Base-by-base conservation (phyloP, 2,888 invertebrate genomes). In the Brachylomia viminalis region DNA sequence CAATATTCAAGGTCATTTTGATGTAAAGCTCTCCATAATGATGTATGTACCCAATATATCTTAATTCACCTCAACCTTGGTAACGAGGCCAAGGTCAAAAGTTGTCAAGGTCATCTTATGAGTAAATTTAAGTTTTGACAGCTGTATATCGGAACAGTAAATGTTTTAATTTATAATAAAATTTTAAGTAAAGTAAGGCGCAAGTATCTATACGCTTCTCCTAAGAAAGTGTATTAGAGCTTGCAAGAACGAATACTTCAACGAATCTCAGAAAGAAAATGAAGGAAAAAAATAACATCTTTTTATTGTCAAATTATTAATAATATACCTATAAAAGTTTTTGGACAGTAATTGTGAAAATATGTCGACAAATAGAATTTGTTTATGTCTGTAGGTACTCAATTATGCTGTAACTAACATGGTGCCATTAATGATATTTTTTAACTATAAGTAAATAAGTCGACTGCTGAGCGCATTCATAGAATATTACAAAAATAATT, bases 361-460 rank as follows among this genome's bases (percentile, higher is more conserved):
- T 75, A 23, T 59, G 42, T 79, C 30, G 42, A 54, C 20, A 76
- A n/a, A 49, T 27, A 76, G 79, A 78, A n/a, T n/a, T 73, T 64
- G 10, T 78, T 66, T 74, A 80, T 70, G 80, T 86, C 76, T 87
- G 38, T n/a, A n/a, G n/a, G n/a, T 86, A 86, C 38, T 85, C 72
- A 54, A 79, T 20, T 75, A 85, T 86, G 87, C 88, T 87, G 83
- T 87, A 91, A 91, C 91, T 93, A 92, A 93, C 91, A 87, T 87
- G 87, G 95, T 95, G 95, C 95, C 95, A 95, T 95, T 94, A 93
- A 90, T 93, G 87, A 90, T 92, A 93, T 92, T 91, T n/a, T 82
- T 90, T 86, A 91, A 75, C 86, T 77, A 11, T 90, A 91, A 90
- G 89, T 54, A 38, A 58, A 20, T 64, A 78, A 80, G 45, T 58